Conservation (phyloP, 2,888 invertebrate genomes). For the Sinotaia quadrata region DNA sequence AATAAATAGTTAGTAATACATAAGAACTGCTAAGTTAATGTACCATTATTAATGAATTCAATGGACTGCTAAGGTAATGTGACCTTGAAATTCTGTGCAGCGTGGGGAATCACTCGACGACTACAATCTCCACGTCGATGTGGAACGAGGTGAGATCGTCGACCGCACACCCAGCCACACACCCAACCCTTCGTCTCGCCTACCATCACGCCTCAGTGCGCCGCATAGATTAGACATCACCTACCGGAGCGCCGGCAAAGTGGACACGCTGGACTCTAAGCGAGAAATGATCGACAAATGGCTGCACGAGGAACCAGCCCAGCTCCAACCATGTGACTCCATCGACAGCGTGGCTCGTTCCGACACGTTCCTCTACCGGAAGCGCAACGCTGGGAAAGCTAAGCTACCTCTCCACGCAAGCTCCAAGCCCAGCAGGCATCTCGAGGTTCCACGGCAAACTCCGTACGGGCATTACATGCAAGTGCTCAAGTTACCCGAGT, state of each 20-base stretch:
- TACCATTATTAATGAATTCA: too few species aligned
- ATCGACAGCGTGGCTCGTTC: conserved; percentile 16
- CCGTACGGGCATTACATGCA: conserved; percentile 13
- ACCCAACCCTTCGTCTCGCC: conserved; percentile 13
- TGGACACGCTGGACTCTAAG: conserved; percentile 17
- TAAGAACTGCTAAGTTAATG: neutral
- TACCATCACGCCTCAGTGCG: neutral
- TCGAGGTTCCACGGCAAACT: conserved; percentile 1
- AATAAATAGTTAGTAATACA: too few species aligned
- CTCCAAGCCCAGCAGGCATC: neutral
- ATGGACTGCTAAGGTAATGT: too few species aligned
- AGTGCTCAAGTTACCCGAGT: conserved; percentile 10
- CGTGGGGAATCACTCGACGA: conserved; percentile 42
- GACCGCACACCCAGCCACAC: conserved; percentile 30
- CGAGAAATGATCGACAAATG: conserved; percentile 22
- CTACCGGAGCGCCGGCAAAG: neutral
- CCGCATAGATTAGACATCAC: too few species aligned
- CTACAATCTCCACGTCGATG: conserved; percentile 43
- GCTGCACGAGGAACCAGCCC: conserved; percentile 8
- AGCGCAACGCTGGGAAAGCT: neutral
- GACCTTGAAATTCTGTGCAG: conserved; percentile 36
- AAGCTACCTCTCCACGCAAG: neutral
- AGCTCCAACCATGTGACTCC: neutral
- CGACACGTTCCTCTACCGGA: conserved; percentile 19
- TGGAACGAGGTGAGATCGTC: conserved; percentile 44